Evolutionary conservation across 2,888 invertebrate species (phyloP).

Genomic region (Drosophila aldrichi): DNA sequence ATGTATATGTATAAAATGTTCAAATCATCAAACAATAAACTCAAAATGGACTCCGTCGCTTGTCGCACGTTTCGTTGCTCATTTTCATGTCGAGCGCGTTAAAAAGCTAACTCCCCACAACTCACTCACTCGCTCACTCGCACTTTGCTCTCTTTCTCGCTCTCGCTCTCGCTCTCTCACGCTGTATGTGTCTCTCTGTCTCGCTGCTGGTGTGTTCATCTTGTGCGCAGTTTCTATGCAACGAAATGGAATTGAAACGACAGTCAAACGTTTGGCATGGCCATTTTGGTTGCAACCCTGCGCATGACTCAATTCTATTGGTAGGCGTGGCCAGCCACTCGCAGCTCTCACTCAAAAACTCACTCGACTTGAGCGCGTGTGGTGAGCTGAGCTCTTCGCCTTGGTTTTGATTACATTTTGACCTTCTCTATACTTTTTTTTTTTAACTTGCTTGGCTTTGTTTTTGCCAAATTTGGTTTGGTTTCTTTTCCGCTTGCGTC

Average conservation of each 20-base stretch:
- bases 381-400: slow-evolving; percentile 53
- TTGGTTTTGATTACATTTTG: slow-evolving; percentile 70
- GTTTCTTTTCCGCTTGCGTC: slow-evolving; percentile 50
- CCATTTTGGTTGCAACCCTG: slow-evolving; percentile 63
- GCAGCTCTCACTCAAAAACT: slow-evolving; percentile 27
- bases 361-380: slow-evolving; percentile 41
- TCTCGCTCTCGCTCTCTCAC: slow-evolving; percentile 19
- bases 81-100: slow-evolving; percentile 82
- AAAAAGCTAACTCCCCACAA: slow-evolving; percentile 68
- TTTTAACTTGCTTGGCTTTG: slow-evolving; percentile 8
- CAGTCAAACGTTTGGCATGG: slow-evolving; percentile 34
- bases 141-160: background rate
- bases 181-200: slow-evolving; percentile 14
- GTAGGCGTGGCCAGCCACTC: slow-evolving; percentile 56
- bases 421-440: slow-evolving; percentile 61
- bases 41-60: slow-evolving; percentile 85
- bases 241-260: slow-evolving; percentile 59
- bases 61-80: slow-evolving; percentile 83
- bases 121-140: slow-evolving; percentile 22
- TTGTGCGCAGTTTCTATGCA: slow-evolving; percentile 55
- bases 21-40: slow-evolving; percentile 86
- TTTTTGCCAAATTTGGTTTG: slow-evolving; percentile 21
- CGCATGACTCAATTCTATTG: slow-evolving; percentile 58
- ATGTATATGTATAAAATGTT: slow-evolving; percentile 82
- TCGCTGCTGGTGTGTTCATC: slow-evolving; percentile 16